Percentiles rank a stretch among this genome's conserved stretches.
phyloP scores from a whole-genome alignment of 2,113 vertebrate genomes.

The Albula goreensis region DNA sequence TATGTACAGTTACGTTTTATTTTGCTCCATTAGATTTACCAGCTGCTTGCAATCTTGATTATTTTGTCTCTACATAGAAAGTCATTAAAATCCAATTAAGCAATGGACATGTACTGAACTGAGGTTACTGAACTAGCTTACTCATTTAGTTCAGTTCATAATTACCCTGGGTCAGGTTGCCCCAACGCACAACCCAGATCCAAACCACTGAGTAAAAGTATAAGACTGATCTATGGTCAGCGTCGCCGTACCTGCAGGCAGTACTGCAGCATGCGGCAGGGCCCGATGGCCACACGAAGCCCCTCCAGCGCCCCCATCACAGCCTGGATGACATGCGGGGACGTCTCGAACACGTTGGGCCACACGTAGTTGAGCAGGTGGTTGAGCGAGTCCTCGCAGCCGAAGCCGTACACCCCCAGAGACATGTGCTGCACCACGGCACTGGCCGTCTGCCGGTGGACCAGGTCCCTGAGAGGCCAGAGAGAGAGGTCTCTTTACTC shows the following conservation, averaged over 20 bases:
- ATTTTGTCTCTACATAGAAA: not conserved
- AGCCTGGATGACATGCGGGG: constrained; percentile 96
- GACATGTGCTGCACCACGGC: constrained; percentile 99
- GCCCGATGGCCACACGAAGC: constrained; percentile 91
- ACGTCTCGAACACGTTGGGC: constrained; percentile 98
- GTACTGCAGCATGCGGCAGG: constrained; percentile 97
- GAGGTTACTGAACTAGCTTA: no score
- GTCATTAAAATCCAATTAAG: not conserved
- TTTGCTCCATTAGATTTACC: no score
- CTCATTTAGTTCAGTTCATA: not conserved
- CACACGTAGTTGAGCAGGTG: constrained; percentile 96
- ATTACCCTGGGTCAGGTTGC: no score
- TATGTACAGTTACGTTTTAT: no score
- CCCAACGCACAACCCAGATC: no score
- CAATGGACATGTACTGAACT: not conserved
- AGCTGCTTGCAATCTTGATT: not conserved
- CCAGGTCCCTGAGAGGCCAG: constrained; percentile 80
- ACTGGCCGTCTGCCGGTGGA: constrained; percentile 95
- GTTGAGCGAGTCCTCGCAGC: constrained; percentile 96
- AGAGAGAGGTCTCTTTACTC: not conserved
- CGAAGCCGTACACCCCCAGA: constrained; percentile 94
- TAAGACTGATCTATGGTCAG: not conserved
- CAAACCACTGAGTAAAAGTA: no score
- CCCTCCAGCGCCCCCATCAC: constrained; percentile 98
- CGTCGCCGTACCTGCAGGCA: constrained; percentile 84